A percentile compares a stretch with the other conserved stretches of the same genome.
Evolutionary conservation across 2,888 invertebrate genomes (phyloP).

Genomic region (Netelia melanura): DNA sequence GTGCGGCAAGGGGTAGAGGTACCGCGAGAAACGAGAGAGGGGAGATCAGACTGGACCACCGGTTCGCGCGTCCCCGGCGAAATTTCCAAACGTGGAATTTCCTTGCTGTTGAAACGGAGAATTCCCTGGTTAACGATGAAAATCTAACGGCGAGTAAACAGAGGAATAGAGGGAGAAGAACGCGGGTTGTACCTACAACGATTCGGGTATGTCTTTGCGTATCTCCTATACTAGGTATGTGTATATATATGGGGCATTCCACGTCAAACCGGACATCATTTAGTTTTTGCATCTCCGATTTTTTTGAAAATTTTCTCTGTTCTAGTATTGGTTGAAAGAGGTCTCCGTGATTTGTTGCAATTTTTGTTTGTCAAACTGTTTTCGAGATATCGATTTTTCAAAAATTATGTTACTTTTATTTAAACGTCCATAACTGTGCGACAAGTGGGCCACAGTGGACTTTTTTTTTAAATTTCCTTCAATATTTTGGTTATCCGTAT

Average conservation of each 20-base stretch:
- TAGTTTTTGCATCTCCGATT: too few relatives aligned
- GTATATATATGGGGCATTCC: not conserved
- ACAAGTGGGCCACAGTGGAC: too few relatives aligned
- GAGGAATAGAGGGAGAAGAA: not conserved
- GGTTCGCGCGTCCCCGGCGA: conserved; percentile 64
- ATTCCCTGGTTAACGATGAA: conserved; percentile 67
- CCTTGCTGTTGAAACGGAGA: conserved; percentile 62
- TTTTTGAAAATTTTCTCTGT: too few relatives aligned
- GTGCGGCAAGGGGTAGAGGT: conserved; percentile 36
- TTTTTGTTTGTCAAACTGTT: too few relatives aligned
- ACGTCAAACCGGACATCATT: too few relatives aligned
- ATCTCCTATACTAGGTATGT: not conserved
- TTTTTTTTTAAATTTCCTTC: too few relatives aligned
- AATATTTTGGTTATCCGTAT: too few relatives aligned
- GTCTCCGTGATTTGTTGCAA: too few relatives aligned
- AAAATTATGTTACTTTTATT: too few relatives aligned
- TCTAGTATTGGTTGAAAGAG: too few relatives aligned
- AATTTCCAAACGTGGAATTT: conserved; percentile 72
- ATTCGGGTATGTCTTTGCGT: not conserved
- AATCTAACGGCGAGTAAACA: conserved; percentile 63
- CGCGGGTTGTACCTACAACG: conserved; percentile 16
- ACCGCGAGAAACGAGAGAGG: conserved; percentile 55
- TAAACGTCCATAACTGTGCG: too few relatives aligned
- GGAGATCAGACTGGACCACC: conserved; percentile 41
- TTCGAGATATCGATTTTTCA: too few relatives aligned